phyloP scores from a whole-genome alignment of 1,140 invertebrate species.

The Drosophila auraria region DNA sequence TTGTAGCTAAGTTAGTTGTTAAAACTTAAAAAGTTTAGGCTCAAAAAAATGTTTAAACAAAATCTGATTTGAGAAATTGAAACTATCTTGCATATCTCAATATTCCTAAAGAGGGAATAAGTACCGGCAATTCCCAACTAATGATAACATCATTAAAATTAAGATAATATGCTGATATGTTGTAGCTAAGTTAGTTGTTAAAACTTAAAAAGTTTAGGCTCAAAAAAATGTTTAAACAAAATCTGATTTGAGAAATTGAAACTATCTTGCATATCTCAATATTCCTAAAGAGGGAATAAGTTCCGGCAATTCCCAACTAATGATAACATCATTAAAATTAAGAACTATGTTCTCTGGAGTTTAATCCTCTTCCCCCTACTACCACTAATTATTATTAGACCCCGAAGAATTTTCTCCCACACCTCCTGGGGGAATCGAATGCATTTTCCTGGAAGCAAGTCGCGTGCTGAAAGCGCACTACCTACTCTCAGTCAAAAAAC shows the following conservation, averaged over 20 bases:
- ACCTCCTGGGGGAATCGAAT: slow-evolving; percentile 1
- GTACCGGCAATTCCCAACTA: slow-evolving; percentile 11
- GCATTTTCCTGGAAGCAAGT: slow-evolving; percentile 43
- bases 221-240: not conserved
- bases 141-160: slow-evolving; percentile 26
- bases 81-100: not conserved
- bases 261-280: not conserved
- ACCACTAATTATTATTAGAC: slow-evolving; percentile 21
- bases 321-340: slow-evolving; percentile 24
- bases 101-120: not conserved
- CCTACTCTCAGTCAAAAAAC: slow-evolving; percentile 19
- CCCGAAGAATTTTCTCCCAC: slow-evolving; percentile 8
- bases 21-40: too few species aligned
- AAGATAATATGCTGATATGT: not conserved
- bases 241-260: not conserved
- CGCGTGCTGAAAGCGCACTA: slow-evolving; percentile 36
- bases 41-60: not conserved
- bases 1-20: not conserved
- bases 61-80: not conserved
- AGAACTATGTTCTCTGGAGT: slow-evolving; percentile 8
- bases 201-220: not conserved
- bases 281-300: not conserved
- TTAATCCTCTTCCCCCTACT: not conserved
- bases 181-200: not conserved
- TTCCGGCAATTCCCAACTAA: slow-evolving; percentile 15